phyloP scores from a whole-genome alignment of 2,888 invertebrate genomes.

The Ditula angustiorana region DNA sequence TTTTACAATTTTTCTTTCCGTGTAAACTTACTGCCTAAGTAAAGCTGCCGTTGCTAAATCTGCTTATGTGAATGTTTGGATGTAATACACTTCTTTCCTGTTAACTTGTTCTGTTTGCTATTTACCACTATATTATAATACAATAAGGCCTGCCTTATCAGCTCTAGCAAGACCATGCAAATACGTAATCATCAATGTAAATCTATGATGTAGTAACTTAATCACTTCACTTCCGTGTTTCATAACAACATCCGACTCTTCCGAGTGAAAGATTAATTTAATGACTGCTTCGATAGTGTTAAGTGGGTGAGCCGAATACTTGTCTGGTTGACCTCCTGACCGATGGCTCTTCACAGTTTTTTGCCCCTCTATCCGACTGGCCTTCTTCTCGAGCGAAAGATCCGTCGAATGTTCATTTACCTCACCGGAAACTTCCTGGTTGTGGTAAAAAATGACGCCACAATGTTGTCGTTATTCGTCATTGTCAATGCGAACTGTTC shows the following conservation, averaged over 20 bases:
- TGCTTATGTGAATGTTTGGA: no score
- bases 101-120: no score
- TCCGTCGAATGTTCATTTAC: slow-evolving; percentile 44
- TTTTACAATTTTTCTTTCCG: no score
- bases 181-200: not conserved
- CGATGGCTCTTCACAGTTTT: slow-evolving; percentile 27
- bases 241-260: slow-evolving; percentile 26
- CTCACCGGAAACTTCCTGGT: slow-evolving; percentile 45
- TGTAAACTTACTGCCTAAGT: no score
- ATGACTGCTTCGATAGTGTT: slow-evolving; percentile 5
- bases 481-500: slow-evolving; percentile 42
- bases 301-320: slow-evolving; percentile 20
- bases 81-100: no score
- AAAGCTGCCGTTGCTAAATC: no score
- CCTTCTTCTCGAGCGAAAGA: slow-evolving; percentile 36
- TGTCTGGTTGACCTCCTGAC: slow-evolving; percentile 25
- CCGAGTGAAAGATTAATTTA: slow-evolving; percentile 15
- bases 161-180: no score
- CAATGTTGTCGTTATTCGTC: slow-evolving; percentile 39
- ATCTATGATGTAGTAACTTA: slow-evolving; percentile 10
- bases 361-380: slow-evolving; percentile 14
- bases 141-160: no score
- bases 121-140: no score
- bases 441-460: slow-evolving; percentile 39
- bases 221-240: slow-evolving; percentile 16